A percentile compares a stretch with the other conserved stretches of the same genome.
These are phyloP conservation scores for Himalopsyche kuldschensis DNA, from an alignment of 2,888 invertebrate genomes.

Conservation along the genomic window DNA sequence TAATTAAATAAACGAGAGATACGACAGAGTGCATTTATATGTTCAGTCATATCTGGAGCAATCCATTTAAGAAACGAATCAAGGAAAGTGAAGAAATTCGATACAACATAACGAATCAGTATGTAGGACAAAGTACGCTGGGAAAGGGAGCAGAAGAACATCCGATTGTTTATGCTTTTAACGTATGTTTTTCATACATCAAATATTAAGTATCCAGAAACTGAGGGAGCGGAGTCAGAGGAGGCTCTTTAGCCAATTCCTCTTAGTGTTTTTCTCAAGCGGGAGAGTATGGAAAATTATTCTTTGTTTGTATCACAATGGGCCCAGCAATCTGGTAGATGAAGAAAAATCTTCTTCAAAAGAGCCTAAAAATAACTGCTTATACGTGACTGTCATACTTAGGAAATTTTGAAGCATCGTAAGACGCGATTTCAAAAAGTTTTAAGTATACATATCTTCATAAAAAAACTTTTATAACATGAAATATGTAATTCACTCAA, in stretches of 20 bases:
- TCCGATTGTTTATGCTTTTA: conserved; percentile 36
- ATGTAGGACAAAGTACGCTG: neutral
- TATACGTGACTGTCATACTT: too few species aligned
- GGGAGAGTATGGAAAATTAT: conserved; percentile 23
- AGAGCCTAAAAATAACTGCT: neutral
- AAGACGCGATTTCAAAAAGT: too few species aligned
- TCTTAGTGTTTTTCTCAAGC: conserved; percentile 17
- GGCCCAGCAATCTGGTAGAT: conserved; percentile 32
- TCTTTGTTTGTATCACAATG: conserved; percentile 30
- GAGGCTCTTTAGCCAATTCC: conserved; percentile 25
- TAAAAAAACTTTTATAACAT: too few species aligned
- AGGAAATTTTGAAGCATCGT: too few species aligned
- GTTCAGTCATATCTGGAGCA: neutral
- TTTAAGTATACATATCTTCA: too few species aligned
- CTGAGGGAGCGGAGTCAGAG: neutral
- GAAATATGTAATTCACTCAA: too few species aligned
- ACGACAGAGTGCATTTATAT: neutral
- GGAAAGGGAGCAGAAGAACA: conserved; percentile 6
- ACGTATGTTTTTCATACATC: conserved; percentile 31
- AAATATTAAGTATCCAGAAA: conserved; percentile 27
- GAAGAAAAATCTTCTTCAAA: neutral
- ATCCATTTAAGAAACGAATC: neutral
- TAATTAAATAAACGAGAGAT: too few species aligned
- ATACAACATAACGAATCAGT: neutral
- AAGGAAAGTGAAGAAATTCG: conserved; percentile 6